Conservation (phyloP, 2,113 vertebrate genomes). For the Pandion haliaetus region DNA sequence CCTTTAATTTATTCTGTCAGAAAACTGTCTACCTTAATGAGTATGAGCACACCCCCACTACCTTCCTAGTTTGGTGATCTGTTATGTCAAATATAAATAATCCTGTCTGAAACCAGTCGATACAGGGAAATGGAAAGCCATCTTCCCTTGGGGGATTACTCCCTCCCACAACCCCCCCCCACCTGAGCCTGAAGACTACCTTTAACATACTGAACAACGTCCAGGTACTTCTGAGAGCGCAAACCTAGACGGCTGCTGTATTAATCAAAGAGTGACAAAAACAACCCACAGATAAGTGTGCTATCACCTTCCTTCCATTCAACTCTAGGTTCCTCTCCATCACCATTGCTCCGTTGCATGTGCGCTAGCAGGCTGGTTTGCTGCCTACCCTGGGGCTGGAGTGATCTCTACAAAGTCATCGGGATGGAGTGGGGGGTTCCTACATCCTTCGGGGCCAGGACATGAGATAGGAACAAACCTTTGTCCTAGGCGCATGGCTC, state of each 20-base stretch:
- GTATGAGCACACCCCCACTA: constrained; percentile 57
- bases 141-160: constrained; percentile 30
- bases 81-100: constrained; percentile 58
- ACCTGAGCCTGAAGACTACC: not conserved
- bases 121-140: constrained; percentile 43
- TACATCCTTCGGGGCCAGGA: not conserved
- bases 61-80: constrained; percentile 46
- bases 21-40: constrained; percentile 58
- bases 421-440: not conserved
- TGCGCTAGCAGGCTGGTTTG: not conserved
- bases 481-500: not conserved
- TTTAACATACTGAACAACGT: not conserved
- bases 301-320: not conserved
- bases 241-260: not conserved
- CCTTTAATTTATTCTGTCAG: constrained; percentile 61
- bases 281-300: not conserved
- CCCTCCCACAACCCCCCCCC: not conserved
- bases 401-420: not conserved
- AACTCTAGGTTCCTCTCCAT: not conserved
- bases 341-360: rapidly evolving
- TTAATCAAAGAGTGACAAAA: not conserved
- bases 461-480: not conserved
- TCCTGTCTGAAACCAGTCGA: constrained; percentile 33
- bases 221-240: not conserved
- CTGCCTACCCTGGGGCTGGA: not conserved